These are phyloP conservation scores for Callipepla californica DNA, from an alignment of 2,113 vertebrate species.

Conservation along the genomic window DNA sequence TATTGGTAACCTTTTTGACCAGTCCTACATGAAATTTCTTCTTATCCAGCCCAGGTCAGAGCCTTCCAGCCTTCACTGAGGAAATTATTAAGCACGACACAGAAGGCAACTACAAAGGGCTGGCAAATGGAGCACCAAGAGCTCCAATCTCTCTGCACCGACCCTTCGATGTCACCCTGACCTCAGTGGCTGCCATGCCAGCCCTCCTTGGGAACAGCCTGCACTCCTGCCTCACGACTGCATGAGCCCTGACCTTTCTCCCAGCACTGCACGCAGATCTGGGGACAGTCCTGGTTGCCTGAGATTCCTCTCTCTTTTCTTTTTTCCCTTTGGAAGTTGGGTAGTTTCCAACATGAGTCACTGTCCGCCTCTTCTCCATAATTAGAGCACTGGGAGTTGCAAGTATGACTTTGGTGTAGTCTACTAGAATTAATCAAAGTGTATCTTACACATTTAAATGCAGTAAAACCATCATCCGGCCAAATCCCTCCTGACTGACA, in stretches of 20 bases:
- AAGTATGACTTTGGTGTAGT: slow-evolving; percentile 45
- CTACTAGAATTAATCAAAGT: slow-evolving; percentile 69
- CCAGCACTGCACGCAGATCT: fast-evolving
- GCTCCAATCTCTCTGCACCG: background rate
- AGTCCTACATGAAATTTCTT: background rate
- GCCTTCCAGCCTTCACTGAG: background rate
- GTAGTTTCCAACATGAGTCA: slow-evolving; percentile 76
- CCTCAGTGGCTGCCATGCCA: background rate
- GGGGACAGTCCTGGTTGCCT: background rate
- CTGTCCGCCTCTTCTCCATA: slow-evolving; percentile 55
- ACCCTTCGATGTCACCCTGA: background rate
- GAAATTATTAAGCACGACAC: background rate
- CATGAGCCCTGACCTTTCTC: background rate
- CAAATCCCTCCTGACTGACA: slow-evolving; percentile 44
- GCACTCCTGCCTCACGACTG: fast-evolving
- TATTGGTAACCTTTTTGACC: background rate
- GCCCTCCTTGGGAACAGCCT: background rate
- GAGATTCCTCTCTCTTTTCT: background rate
- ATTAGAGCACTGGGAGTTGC: slow-evolving; percentile 48
- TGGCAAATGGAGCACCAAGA: background rate
- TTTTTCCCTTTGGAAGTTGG: slow-evolving; percentile 23
- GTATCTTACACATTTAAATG: background rate
- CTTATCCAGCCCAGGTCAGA: background rate
- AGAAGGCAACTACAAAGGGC: background rate
- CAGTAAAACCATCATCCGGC: slow-evolving; percentile 35